Percentiles rank a stretch among this genome's conserved stretches.
Conservation (phyloP, 2,113 vertebrate species). For the Callipepla californica region DNA sequence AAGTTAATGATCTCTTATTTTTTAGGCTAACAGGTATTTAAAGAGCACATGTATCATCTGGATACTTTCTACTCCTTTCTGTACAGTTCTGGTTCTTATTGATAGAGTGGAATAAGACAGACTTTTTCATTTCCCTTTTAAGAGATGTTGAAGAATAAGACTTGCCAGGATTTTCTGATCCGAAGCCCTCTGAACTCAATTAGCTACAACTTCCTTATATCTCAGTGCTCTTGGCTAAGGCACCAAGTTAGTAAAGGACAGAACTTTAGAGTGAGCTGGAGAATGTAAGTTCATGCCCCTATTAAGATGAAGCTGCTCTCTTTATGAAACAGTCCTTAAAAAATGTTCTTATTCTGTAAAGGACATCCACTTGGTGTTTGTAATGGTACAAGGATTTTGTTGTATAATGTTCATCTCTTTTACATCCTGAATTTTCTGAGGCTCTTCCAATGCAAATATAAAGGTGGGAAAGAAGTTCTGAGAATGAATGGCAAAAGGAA, state of each 20-base stretch:
- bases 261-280: not conserved
- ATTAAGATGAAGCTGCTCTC: not conserved
- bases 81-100: not conserved
- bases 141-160: not conserved
- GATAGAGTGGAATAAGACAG: not conserved
- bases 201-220: not conserved
- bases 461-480: not conserved
- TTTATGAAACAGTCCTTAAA: not conserved
- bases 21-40: not conserved
- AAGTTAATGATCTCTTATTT: not conserved
- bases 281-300: not conserved
- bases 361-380: not conserved
- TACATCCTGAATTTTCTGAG: not conserved
- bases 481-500: not conserved
- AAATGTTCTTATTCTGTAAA: not conserved
- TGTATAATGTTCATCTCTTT: not conserved
- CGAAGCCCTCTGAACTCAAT: not conserved
- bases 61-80: not conserved
- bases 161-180: not conserved
- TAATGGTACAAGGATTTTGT: not conserved
- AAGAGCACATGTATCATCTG: not conserved
- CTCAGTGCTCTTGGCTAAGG: not conserved
- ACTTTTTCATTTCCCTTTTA: not conserved
- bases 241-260: not conserved
- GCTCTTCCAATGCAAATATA: not conserved